Conservation (phyloP, 2,113 vertebrate genomes). For the Zapus hudsonius region DNA sequence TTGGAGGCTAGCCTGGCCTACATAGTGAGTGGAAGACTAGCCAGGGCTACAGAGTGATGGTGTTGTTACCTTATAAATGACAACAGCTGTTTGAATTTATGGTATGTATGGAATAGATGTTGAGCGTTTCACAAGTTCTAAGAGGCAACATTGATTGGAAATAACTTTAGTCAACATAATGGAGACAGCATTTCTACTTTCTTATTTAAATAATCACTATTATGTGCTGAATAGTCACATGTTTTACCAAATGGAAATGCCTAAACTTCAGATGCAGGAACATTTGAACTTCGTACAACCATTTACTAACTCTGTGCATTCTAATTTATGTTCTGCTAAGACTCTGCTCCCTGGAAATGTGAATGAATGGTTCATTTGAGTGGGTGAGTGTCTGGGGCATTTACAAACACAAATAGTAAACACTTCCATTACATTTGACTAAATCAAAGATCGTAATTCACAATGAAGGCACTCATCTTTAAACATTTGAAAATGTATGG, state of each 20-base stretch:
- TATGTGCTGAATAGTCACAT: neutral
- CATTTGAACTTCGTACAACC: neutral
- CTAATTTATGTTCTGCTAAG: neutral
- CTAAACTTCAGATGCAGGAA: neutral
- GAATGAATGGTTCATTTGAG: neutral
- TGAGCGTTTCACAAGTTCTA: neutral
- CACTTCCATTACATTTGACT: neutral
- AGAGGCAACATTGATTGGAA: neutral
- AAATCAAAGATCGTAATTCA: neutral
- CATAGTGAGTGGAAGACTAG: neutral
- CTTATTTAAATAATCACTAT: neutral
- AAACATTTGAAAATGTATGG: slow-evolving; percentile 13
- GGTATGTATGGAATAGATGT: neutral
- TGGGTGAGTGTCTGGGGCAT: neutral
- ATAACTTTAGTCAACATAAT: neutral
- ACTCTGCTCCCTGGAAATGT: neutral
- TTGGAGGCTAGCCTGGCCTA: neutral
- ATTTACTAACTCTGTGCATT: neutral
- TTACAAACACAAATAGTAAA: neutral
- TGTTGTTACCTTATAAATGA: no score
- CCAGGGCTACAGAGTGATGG: neutral
- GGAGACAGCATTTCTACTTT: neutral
- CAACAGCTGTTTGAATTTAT: no score
- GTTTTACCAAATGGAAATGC: neutral
- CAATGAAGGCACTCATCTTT: neutral